These are phyloP conservation scores for Stichodactyla helianthus DNA, from an alignment of 64 coral and sea anemone species.

Conservation along the genomic window DNA sequence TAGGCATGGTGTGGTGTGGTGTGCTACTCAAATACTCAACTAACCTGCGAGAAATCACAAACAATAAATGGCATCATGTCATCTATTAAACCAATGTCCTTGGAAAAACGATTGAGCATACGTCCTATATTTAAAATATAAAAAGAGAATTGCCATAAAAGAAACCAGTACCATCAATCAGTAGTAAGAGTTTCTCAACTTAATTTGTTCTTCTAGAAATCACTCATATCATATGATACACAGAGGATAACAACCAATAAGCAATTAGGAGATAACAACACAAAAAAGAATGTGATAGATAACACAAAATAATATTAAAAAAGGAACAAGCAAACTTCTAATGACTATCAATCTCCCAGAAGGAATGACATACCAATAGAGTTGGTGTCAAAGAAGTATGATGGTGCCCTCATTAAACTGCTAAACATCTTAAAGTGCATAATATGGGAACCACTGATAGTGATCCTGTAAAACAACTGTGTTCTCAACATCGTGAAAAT, in stretches of 20 bases:
- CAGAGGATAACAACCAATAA: too few species aligned
- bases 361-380: slow-evolving; percentile 59
- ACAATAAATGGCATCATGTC: slow-evolving; percentile 79
- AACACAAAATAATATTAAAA: too few species aligned
- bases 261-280: too few species aligned
- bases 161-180: too few species aligned
- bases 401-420: slow-evolving; percentile 59
- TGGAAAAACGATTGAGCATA: slow-evolving; percentile 76
- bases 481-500: slow-evolving; percentile 49
- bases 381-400: slow-evolving; percentile 86
- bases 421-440: slow-evolving; percentile 70
- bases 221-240: too few species aligned
- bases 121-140: slow-evolving; percentile 45
- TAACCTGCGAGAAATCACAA: slow-evolving; percentile 65
- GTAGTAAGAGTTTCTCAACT: too few species aligned
- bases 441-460: slow-evolving; percentile 56
- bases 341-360: too few species aligned
- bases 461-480: slow-evolving; percentile 64
- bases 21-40: background rate
- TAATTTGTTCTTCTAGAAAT: too few species aligned
- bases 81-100: slow-evolving; percentile 71
- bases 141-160: background rate
- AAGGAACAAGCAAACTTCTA: too few species aligned
- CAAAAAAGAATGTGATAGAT: too few species aligned
- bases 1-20: too few species aligned